phyloP scores from a whole-genome alignment of 2,888 invertebrate species.

The Lepidocyrtoides sp. region DNA sequence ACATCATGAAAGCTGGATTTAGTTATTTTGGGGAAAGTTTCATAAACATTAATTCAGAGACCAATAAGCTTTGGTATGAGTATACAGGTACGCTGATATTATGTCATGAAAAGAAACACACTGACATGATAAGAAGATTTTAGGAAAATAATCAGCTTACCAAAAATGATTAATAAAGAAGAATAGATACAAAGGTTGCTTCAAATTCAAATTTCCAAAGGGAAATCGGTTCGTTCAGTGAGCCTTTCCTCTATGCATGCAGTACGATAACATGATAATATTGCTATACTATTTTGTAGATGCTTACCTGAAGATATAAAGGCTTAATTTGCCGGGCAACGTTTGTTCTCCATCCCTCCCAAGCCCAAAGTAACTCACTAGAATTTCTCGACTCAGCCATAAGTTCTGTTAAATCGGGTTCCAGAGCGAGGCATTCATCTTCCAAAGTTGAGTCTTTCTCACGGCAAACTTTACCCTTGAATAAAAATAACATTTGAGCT shows the following conservation, averaged over 20 bases:
- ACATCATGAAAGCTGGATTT: background rate
- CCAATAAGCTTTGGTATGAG: too few species aligned
- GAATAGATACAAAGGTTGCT: too few species aligned
- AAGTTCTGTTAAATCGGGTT: conserved; percentile 84
- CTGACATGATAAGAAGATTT: background rate
- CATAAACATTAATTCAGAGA: background rate
- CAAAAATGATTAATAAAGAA: background rate
- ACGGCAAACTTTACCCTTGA: conserved; percentile 82
- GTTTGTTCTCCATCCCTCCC: conserved; percentile 85
- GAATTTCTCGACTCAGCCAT: conserved; percentile 82
- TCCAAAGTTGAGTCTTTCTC: background rate
- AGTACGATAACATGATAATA: background rate
- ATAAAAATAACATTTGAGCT: too few species aligned
- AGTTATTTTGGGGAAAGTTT: background rate
- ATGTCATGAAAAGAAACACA: background rate
- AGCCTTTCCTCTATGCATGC: background rate
- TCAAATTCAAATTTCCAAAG: too few species aligned
- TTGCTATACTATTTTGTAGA: background rate
- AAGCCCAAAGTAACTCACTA: conserved; percentile 83
- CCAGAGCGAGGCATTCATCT: conserved; percentile 83
- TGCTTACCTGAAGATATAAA: conserved; percentile 80
- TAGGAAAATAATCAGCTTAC: background rate
- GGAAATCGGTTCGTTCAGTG: too few species aligned
- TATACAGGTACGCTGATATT: background rate
- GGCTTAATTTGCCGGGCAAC: conserved; percentile 84